Percentiles rank a stretch among this genome's conserved stretches.
These are phyloP conservation scores for Crotalus horridus DNA, from an alignment of 2,113 vertebrate genomes.

Conservation along the genomic window DNA sequence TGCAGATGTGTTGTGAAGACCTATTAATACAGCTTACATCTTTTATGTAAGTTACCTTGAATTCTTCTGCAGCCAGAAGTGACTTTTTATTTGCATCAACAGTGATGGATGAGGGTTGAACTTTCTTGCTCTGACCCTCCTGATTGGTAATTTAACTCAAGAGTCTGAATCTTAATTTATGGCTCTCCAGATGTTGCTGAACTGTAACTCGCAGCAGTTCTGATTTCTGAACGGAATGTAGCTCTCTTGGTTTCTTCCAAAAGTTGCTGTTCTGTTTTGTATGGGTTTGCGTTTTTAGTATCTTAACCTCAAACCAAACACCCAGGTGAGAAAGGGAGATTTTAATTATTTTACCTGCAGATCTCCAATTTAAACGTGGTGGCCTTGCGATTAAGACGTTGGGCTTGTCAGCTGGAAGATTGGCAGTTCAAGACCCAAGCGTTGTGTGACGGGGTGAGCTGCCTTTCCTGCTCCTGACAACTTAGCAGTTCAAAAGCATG, in stretches of 20 bases:
- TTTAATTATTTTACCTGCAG: not conserved
- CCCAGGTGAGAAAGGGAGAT: no score
- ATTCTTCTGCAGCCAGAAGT: not conserved
- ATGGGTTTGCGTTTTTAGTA: not conserved
- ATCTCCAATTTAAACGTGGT: not conserved
- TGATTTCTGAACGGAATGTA: not conserved
- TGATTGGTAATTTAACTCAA: not conserved
- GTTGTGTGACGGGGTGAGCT: not conserved
- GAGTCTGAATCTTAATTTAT: not conserved
- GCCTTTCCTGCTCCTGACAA: no score
- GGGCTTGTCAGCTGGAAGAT: not conserved
- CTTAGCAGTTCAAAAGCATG: not conserved
- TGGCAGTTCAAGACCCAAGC: not conserved
- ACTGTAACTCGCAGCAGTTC: not conserved
- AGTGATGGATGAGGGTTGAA: not conserved
- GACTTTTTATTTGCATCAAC: not conserved
- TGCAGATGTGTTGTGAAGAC: not conserved
- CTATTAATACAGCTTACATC: not conserved
- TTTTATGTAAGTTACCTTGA: not conserved
- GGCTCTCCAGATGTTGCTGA: not conserved
- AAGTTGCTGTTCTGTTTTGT: not conserved
- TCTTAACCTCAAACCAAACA: not conserved
- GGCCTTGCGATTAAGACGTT: not conserved
- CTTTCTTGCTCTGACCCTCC: not conserved
- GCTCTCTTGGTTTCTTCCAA: not conserved